Conservation (phyloP, 2,113 vertebrate species). For the Gadus macrocephalus region DNA sequence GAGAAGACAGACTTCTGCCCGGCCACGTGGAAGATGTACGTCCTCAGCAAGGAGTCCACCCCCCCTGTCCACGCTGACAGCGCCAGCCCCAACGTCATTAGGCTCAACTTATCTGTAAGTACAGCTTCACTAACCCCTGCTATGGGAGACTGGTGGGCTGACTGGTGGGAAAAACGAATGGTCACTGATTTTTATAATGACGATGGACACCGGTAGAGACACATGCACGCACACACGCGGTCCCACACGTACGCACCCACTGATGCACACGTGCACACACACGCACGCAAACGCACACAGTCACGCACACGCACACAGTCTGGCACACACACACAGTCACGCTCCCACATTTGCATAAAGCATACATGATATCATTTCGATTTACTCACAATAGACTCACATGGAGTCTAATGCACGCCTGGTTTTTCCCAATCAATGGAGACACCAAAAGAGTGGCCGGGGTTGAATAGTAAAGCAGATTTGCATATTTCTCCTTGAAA, state of each 20-base stretch:
- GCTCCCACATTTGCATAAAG: neutral
- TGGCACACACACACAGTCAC: neutral
- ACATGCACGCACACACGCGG: neutral
- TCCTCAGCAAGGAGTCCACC: slow-evolving; percentile 62
- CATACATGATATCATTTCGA: neutral
- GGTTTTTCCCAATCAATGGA: neutral
- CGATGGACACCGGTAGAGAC: neutral
- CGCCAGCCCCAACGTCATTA: slow-evolving; percentile 70
- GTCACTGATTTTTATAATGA: neutral
- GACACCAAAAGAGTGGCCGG: neutral
- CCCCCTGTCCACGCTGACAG: slow-evolving; percentile 57
- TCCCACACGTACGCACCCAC: slow-evolving; percentile 5
- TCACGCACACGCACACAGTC: neutral
- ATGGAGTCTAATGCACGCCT: too few species aligned
- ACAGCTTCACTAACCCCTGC: neutral
- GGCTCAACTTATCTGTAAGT: slow-evolving; percentile 72
- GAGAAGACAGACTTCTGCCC: slow-evolving; percentile 77
- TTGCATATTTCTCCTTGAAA: slow-evolving; percentile 32
- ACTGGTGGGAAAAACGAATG: neutral
- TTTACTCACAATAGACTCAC: neutral
- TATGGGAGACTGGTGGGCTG: neutral
- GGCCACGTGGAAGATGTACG: slow-evolving; percentile 85
- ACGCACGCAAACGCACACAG: neutral
- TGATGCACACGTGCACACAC: neutral
- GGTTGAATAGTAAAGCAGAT: slow-evolving; percentile 10